Evolutionary conservation across 2,888 invertebrate species (phyloP), one percentile per base, ranked within the genome.

Genomic region (Acronicta leporina): DNA sequence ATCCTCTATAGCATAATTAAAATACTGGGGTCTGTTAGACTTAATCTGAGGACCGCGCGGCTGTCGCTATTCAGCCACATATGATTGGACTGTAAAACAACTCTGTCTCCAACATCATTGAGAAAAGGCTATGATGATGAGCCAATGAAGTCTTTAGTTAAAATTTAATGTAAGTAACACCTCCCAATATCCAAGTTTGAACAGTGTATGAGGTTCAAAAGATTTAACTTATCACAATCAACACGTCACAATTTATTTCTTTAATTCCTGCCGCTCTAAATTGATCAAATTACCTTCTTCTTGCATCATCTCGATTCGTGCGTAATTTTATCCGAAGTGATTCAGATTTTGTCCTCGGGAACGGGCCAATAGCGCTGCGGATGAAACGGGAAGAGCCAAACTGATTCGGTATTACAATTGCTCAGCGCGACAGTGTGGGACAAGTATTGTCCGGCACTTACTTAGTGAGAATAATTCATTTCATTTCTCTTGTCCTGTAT

Each of bases 251-350:
- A 43, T 9, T 3, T 33, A 51, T 41, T 41, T 43, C 42, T 55
- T 48, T 43, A 41, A 67, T 60, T 51, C 42, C 44, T 27, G 30
- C 27, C 33, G 25, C 10, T 43, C 53, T 60, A 65, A 73, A 69
- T 55, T 69, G 65, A 45, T 41, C 57, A 58, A 52, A 56, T 59
- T 51, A 53, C n/a, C n/a, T n/a, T 20, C 20, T 20, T 3, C 56
- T 59, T 14, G 35, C 45, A n/a, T 16, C 27, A 38, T 48, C 53
- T 52, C 46, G 16, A 54, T 63, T 60, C 58, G 40, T 9, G 54
- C 41, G 60, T 72, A 71, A 65, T 59, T 75, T 75, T 63, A 71
- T 66, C 59, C 56, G 45, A 57, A 61, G 48, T 62, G 73, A 69
- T 73, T 73, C 65, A 69, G 76, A 65, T 75, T 65, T 51, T 40